Evolutionary conservation across 2,888 invertebrate species (phyloP), one percentile per base, ranked within the genome.

Genomic region (Aphodius granarius): DNA sequence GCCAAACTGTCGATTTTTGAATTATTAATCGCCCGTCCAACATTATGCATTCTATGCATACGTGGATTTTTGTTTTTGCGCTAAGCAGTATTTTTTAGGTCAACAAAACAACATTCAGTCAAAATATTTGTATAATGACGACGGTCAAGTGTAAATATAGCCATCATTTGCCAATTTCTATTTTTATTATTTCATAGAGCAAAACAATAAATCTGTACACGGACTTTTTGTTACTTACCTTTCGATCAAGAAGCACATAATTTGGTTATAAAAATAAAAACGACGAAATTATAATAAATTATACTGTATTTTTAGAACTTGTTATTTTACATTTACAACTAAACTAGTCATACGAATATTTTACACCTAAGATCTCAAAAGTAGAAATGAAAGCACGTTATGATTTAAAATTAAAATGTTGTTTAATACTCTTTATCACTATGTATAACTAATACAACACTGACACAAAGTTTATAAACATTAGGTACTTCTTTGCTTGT

Each of bases 251-350:
- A 23, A 23, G 23, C 5, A n/a, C n/a, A n/a, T n/a, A n/a, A n/a
- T n/a, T n/a, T n/a, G n/a, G n/a, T n/a, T n/a, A n/a, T n/a, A 65
- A 65, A 18, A 68, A 68, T 20, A 15, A 65, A 68, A 68, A 68
- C 68, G 21, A 20, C 21, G 4, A 21, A 21, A 21, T n/a, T 68
- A 68, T 68, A 68, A 68, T 68, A 68, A 68, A 68, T 68, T 68
- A 68, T 68, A 68, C 68, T 21, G 68, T 68, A 68, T 68, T 68
- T 68, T 22, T 68, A 21, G 68, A 68, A 20, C 22, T 68, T 68
- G 20, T 68, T 68, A 18, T 65, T 65, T 65, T 16, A 65, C 16
- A 65, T 65, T 20, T 68, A 68, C 68, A 68, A n/a, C 68, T 68
- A 68, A 68, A 19, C 21, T 20, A 21, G 68, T n/a, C 20, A 43